These are phyloP conservation scores for Orchesella flavescens DNA, from an alignment of 2,888 invertebrate species.

Conservation along the genomic window DNA sequence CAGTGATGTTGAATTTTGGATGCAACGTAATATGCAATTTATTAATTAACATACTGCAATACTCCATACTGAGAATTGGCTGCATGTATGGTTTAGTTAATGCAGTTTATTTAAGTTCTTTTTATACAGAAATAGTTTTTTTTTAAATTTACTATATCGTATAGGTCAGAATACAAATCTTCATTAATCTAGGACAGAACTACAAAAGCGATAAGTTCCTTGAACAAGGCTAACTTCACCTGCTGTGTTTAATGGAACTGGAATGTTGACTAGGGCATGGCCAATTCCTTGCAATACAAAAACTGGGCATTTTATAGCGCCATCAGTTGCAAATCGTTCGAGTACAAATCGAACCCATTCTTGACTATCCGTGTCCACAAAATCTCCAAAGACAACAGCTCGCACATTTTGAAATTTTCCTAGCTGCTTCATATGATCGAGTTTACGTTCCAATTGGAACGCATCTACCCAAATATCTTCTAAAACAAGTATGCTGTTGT, in stretches of 20 bases:
- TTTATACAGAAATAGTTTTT: too few relatives aligned
- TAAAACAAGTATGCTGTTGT: constrained; percentile 53
- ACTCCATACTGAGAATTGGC: too few relatives aligned
- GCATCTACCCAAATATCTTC: constrained; percentile 63
- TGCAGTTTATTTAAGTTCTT: too few relatives aligned
- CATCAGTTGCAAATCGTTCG: constrained; percentile 31
- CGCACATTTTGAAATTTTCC: constrained; percentile 32
- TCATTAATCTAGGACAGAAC: background rate
- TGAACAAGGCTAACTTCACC: constrained; percentile 20
- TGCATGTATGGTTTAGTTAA: too few relatives aligned
- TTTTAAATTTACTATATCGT: too few relatives aligned
- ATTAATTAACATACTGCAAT: too few relatives aligned
- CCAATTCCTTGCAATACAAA: constrained; percentile 47
- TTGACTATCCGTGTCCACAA: constrained; percentile 29
- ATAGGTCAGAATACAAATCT: too few relatives aligned
- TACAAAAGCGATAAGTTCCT: constrained; percentile 10
- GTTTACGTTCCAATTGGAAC: constrained; percentile 45
- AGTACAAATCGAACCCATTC: constrained; percentile 31
- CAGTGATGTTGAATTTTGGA: too few relatives aligned
- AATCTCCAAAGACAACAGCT: constrained; percentile 61
- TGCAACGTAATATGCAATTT: too few relatives aligned
- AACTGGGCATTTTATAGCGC: constrained; percentile 33
- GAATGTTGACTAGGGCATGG: constrained; percentile 40
- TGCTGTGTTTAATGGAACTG: constrained; percentile 43
- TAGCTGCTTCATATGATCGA: constrained; percentile 57